phyloP scores from a whole-genome alignment of 1,140 invertebrate genomes.

The Halesus radiatus region DNA sequence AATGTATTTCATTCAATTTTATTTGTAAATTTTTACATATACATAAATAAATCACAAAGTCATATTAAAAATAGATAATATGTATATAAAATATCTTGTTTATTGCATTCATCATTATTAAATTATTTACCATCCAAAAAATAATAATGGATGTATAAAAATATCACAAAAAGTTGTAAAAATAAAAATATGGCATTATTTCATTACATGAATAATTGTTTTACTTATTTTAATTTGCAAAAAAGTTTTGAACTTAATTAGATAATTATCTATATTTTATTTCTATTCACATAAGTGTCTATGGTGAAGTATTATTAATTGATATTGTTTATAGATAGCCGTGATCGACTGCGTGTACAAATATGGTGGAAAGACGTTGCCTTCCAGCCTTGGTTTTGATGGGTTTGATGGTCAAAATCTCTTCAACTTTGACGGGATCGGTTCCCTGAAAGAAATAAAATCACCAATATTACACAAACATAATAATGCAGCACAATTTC shows the following conservation, averaged over 20 bases:
- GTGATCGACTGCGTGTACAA: conserved; percentile 75
- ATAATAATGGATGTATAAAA: not conserved
- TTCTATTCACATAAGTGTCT: conserved; percentile 8
- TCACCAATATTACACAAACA: not conserved
- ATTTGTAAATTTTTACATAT: too few relatives aligned
- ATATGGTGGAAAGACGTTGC: conserved; percentile 72
- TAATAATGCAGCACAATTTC: not conserved
- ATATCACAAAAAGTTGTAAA: not conserved
- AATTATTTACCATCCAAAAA: too few relatives aligned
- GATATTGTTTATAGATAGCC: conserved; percentile 70
- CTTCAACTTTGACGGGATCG: conserved; percentile 67
- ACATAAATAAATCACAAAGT: too few relatives aligned
- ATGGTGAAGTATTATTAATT: conserved; percentile 6
- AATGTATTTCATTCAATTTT: too few relatives aligned
- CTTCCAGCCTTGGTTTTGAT: conserved; percentile 70
- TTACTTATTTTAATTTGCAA: not conserved
- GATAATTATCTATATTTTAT: not conserved
- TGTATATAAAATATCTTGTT: not conserved
- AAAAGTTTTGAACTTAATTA: not conserved
- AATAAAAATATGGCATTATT: not conserved
- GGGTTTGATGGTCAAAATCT: conserved; percentile 70
- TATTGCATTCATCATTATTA: not conserved
- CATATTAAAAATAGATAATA: not conserved
- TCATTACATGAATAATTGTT: not conserved
- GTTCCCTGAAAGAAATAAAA: conserved; percentile 63